These are phyloP conservation scores for Odocoileus virginianus DNA, from an alignment of 2,113 vertebrate species.

Conservation along the genomic window DNA sequence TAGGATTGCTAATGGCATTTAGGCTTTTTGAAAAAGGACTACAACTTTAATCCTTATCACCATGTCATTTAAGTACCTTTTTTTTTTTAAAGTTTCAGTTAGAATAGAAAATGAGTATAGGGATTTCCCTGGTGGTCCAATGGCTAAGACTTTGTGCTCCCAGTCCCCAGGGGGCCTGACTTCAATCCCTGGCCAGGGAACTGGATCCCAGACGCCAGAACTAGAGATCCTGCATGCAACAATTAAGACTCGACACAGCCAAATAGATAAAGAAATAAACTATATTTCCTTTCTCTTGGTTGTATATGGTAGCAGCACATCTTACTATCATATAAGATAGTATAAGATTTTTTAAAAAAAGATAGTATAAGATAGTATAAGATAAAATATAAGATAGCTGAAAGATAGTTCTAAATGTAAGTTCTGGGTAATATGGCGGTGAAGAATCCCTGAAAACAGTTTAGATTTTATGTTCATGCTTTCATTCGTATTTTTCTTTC, in stretches of 20 bases:
- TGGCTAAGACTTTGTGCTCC: neutral
- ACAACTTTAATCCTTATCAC: neutral
- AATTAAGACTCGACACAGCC: neutral
- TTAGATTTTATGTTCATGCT: constrained; percentile 13
- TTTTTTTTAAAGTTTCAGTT: neutral
- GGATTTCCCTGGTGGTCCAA: neutral
- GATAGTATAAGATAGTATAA: too few relatives aligned
- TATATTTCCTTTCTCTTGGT: neutral
- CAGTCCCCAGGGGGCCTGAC: neutral
- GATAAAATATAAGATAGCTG: neutral
- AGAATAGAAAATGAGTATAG: neutral
- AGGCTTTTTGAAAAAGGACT: neutral
- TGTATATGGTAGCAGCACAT: neutral
- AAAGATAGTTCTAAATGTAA: neutral
- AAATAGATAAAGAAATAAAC: neutral
- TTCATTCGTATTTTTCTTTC: neutral
- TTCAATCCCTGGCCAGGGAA: neutral
- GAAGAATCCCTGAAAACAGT: neutral
- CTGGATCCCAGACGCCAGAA: neutral
- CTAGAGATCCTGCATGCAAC: neutral
- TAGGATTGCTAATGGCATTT: neutral
- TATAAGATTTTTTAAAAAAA: too few relatives aligned
- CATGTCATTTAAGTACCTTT: neutral
- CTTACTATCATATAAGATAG: neutral
- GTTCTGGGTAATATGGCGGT: neutral